Conservation (phyloP, 2,797 vertebrate genomes). For the Falco rusticolus region DNA sequence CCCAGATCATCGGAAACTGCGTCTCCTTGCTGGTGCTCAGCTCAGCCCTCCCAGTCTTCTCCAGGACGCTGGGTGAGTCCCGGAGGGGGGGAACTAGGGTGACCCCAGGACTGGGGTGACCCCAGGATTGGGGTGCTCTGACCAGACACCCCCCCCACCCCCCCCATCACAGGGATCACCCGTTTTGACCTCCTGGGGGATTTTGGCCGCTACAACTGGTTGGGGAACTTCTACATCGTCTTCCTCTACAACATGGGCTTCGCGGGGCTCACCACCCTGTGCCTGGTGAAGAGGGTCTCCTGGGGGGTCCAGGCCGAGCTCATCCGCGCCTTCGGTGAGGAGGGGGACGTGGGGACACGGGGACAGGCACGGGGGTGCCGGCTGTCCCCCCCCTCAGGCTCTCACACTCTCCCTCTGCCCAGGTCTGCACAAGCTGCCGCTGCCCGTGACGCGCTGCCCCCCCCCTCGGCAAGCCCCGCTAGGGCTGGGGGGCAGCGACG, state of each 20-base stretch:
- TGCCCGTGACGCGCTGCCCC: no score
- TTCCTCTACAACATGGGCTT: conserved; percentile 97
- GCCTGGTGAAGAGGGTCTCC: conserved; percentile 92
- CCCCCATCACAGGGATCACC: conserved; percentile 86
- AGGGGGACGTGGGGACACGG: not conserved
- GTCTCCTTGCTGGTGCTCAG: conserved; percentile 94
- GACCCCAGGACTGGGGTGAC: not conserved
- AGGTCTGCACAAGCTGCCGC: conserved; percentile 86
- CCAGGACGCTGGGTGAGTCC: conserved; percentile 91
- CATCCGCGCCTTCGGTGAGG: conserved; percentile 92
- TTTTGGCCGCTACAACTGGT: conserved; percentile 95
- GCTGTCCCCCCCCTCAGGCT: no score
- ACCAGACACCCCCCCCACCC: not conserved
- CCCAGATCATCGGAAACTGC: conserved; percentile 95
- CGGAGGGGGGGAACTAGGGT: rapidly evolving
- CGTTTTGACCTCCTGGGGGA: conserved; percentile 95
- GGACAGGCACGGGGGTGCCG: not conserved
- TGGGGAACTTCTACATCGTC: conserved; percentile 94
- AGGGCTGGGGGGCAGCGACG: not conserved
- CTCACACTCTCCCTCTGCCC: not conserved
- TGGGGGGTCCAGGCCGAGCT: conserved; percentile 93
- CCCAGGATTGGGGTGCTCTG: not conserved
- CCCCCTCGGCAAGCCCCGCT: conserved; percentile 79
- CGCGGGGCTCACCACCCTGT: conserved; percentile 91
- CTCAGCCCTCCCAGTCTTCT: conserved; percentile 95